Conservation (phyloP, 1,140 invertebrate genomes). For the Rhyacophila brunnea region DNA sequence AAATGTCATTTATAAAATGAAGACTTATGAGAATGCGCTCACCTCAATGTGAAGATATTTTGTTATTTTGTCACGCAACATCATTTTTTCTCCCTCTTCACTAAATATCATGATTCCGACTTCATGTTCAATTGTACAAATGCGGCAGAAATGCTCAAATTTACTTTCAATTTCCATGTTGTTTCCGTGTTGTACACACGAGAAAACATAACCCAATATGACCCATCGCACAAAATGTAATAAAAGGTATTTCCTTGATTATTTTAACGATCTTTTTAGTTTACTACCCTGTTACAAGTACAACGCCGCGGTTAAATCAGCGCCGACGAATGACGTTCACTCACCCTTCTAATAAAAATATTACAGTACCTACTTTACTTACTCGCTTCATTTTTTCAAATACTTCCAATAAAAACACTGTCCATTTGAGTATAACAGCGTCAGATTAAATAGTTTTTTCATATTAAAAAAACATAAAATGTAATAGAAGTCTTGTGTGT, state of each 20-base stretch:
- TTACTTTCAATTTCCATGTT: slow-evolving; percentile 31
- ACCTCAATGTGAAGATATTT: slow-evolving; percentile 52
- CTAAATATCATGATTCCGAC: slow-evolving; percentile 52
- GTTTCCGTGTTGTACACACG: not conserved
- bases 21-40: slow-evolving; percentile 19
- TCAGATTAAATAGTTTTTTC: slow-evolving; percentile 9
- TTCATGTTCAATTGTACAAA: slow-evolving; percentile 50
- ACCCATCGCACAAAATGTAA: slow-evolving; percentile 20
- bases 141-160: slow-evolving; percentile 47
- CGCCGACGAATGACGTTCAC: slow-evolving; percentile 16
- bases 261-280: slow-evolving; percentile 30
- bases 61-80: slow-evolving; percentile 47
- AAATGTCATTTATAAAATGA: no score
- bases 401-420: not conserved
- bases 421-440: slow-evolving; percentile 10
- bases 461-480: not conserved
- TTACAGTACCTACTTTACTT: not conserved
- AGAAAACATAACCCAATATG: slow-evolving; percentile 9
- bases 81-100: slow-evolving; percentile 47
- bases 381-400: not conserved
- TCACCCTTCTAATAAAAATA: not conserved
- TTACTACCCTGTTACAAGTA: slow-evolving; percentile 16
- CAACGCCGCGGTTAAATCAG: slow-evolving; percentile 20
- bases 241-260: slow-evolving; percentile 19
- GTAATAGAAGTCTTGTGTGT: no score